Percentiles rank a stretch among this genome's conserved stretches.
These are phyloP conservation scores for Orchesella cincta DNA, from an alignment of 1,140 invertebrate species.

Conservation along the genomic window DNA sequence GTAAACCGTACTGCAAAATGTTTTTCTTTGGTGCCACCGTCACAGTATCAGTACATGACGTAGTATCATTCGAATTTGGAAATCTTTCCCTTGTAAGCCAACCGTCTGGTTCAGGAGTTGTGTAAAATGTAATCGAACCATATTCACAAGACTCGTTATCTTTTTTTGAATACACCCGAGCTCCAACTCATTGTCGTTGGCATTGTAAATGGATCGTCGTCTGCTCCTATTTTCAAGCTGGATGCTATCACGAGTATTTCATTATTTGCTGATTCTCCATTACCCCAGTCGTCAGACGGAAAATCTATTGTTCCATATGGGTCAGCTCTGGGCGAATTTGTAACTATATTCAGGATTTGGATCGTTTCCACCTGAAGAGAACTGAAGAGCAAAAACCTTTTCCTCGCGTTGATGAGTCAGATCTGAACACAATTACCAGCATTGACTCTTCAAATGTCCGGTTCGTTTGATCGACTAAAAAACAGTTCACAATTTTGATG, in stretches of 20 bases:
- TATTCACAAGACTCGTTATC: neutral
- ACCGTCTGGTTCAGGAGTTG: constrained; percentile 7
- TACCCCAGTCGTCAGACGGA: neutral
- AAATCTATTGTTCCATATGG: neutral
- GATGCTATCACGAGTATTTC: constrained; percentile 10
- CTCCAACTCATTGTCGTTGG: neutral
- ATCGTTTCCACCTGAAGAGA: neutral
- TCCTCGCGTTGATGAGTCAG: neutral
- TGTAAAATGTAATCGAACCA: constrained; percentile 14
- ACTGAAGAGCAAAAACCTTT: constrained; percentile 12
- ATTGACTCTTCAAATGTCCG: neutral
- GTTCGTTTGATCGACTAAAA: constrained; percentile 1
- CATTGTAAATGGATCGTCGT: constrained; percentile 10
- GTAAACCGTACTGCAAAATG: constrained; percentile 5
- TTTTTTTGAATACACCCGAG: constrained; percentile 14
- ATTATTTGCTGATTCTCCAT: neutral
- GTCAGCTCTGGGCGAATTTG: constrained; percentile 3
- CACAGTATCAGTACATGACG: neutral
- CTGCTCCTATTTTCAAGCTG: neutral
- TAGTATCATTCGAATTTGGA: neutral
- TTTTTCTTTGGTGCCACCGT: neutral
- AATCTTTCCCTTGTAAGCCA: neutral
- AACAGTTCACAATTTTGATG: neutral
- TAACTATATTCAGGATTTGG: neutral
- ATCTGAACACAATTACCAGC: neutral